Percentiles rank a stretch among this genome's conserved stretches.
Conservation (phyloP, 2,888 invertebrate genomes). For the Machimus atricapillus region DNA sequence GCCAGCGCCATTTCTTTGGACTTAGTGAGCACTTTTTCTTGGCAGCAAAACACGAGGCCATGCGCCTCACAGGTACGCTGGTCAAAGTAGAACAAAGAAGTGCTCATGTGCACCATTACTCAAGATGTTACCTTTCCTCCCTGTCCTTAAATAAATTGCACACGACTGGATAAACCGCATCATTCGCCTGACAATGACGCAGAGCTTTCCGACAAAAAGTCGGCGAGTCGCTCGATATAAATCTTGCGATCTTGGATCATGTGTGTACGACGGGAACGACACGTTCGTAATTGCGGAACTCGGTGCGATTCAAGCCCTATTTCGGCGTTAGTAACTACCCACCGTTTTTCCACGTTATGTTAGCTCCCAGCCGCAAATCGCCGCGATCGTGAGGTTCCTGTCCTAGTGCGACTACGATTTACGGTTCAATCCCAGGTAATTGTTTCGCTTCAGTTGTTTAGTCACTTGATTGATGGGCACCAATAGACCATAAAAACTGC, state of each 20-base stretch:
- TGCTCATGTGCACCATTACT: constrained; percentile 35
- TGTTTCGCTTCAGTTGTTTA: constrained; percentile 39
- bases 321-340: constrained; percentile 11
- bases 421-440: constrained; percentile 37
- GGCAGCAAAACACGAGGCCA: background rate
- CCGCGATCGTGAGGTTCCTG: constrained; percentile 34
- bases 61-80: background rate
- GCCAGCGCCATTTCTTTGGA: background rate
- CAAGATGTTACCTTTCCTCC: constrained; percentile 41
- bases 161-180: constrained; percentile 42
- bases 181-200: constrained; percentile 30
- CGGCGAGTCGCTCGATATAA: background rate
- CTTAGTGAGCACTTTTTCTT: constrained; percentile 1
- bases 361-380: background rate
- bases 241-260: constrained; percentile 26
- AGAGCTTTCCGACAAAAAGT: background rate
- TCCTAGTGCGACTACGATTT: constrained; percentile 25
- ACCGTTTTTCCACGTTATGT: background rate
- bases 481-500: constrained; percentile 34
- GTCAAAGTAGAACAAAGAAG: constrained; percentile 23
- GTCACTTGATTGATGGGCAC: constrained; percentile 41
- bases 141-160: constrained; percentile 31
- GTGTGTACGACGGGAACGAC: background rate
- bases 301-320: constrained; percentile 18
- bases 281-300: constrained; percentile 17